A percentile compares a stretch with the other conserved stretches of the same genome.
These are phyloP conservation scores for Blera fallax DNA, from an alignment of 2,888 invertebrate species.

Conservation along the genomic window DNA sequence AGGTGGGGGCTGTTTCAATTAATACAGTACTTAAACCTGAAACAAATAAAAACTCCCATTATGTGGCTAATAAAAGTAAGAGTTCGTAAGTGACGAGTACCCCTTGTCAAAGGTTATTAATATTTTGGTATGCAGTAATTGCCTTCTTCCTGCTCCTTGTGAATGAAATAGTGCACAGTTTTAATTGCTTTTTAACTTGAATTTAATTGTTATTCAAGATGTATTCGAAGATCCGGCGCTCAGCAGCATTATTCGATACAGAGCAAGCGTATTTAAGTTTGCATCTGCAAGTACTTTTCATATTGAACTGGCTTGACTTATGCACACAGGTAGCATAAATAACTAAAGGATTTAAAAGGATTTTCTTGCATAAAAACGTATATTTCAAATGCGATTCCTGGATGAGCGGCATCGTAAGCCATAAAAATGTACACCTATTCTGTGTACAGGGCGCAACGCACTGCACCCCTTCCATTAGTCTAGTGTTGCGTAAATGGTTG, in stretches of 20 bases:
- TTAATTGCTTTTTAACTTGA: conserved; percentile 59
- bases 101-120: conserved; percentile 27
- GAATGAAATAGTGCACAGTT: conserved; percentile 26
- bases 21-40: conserved; percentile 19
- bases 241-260: neutral
- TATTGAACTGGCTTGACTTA: conserved; percentile 21
- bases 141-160: neutral
- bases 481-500: conserved; percentile 1
- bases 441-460: conserved; percentile 13
- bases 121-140: conserved; percentile 42
- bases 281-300: neutral
- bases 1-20: conserved; percentile 13
- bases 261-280: conserved; percentile 6
- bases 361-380: conserved; percentile 19
- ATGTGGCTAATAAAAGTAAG: conserved; percentile 41
- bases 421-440: conserved; percentile 65
- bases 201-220: conserved; percentile 56
- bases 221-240: conserved; percentile 7
- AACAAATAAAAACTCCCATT: conserved; percentile 47
- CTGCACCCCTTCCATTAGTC: neutral
- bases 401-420: conserved; percentile 28
- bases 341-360: conserved; percentile 58
- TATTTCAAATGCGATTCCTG: conserved; percentile 46
- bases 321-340: conserved; percentile 34
- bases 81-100: conserved; percentile 60